These are phyloP conservation scores for Melanogrammus aeglefinus DNA, from an alignment of 2,797 vertebrate species.

Conservation along the genomic window DNA sequence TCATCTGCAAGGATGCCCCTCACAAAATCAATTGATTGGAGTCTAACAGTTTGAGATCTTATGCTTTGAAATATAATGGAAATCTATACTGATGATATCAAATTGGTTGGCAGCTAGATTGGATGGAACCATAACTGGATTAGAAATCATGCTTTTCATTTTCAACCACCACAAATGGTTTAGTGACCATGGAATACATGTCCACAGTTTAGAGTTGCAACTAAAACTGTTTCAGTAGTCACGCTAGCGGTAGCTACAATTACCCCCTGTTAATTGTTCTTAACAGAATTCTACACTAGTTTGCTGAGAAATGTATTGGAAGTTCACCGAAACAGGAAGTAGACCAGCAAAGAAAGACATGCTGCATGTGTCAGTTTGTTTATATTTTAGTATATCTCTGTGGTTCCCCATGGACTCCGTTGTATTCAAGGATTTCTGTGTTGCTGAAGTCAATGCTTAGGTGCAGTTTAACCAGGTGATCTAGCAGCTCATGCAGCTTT, in stretches of 20 bases:
- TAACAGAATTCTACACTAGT: background rate
- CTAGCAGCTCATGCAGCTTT: background rate
- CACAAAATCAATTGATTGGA: background rate
- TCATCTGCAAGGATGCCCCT: background rate
- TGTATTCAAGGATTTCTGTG: background rate
- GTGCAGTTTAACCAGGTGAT: background rate
- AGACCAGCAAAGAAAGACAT: background rate
- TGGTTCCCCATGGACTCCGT: background rate
- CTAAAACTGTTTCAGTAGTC: background rate
- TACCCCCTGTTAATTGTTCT: background rate
- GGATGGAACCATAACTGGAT: background rate
- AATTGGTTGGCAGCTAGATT: conserved; percentile 7
- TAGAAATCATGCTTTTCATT: background rate
- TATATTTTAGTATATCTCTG: background rate
- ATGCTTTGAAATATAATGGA: conserved; percentile 21
- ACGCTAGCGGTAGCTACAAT: background rate
- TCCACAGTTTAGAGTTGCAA: background rate
- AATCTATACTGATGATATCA: conserved; percentile 43
- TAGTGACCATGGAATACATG: background rate
- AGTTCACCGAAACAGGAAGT: background rate
- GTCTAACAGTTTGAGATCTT: conserved; percentile 2
- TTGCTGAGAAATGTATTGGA: background rate
- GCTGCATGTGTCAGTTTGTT: background rate
- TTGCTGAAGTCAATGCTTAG: background rate
- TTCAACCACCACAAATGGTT: background rate